phyloP scores from a whole-genome alignment of 2,113 vertebrate species.

The Myotis lucifugus region DNA sequence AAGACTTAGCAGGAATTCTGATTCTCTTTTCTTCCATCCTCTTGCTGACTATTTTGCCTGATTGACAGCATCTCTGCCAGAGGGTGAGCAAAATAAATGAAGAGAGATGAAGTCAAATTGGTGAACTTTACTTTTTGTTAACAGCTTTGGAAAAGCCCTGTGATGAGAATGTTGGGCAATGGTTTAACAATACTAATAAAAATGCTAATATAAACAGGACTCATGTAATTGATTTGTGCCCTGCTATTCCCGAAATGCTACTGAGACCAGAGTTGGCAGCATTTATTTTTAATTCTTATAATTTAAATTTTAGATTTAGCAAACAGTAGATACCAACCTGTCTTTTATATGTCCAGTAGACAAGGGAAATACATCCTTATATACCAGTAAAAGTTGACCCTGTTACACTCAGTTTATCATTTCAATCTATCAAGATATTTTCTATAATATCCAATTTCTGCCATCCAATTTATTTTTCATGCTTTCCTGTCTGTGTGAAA shows the following conservation, averaged over 20 bases:
- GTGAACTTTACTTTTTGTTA: background rate
- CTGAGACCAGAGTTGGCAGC: background rate
- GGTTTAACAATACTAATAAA: conserved; percentile 16
- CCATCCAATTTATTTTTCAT: background rate
- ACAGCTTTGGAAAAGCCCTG: background rate
- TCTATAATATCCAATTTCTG: background rate
- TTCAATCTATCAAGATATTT: conserved; percentile 1
- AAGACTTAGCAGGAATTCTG: background rate
- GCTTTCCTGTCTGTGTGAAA: background rate
- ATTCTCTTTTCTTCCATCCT: background rate
- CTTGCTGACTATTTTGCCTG: background rate
- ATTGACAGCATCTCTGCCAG: background rate
- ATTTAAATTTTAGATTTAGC: conserved; percentile 55
- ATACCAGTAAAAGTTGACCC: background rate
- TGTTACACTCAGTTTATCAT: conserved; percentile 13
- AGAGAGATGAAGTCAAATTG: background rate
- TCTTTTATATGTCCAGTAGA: background rate
- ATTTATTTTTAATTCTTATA: conserved; percentile 37
- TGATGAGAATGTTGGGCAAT: background rate
- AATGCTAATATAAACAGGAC: background rate
- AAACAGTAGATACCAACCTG: conserved; percentile 21
- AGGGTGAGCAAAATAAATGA: background rate
- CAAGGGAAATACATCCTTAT: background rate
- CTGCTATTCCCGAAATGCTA: background rate
- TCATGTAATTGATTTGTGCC: conserved; percentile 20